Evolutionary conservation across 2,888 invertebrate genomes (phyloP).

Genomic region (Lepidochitona cinerea): DNA sequence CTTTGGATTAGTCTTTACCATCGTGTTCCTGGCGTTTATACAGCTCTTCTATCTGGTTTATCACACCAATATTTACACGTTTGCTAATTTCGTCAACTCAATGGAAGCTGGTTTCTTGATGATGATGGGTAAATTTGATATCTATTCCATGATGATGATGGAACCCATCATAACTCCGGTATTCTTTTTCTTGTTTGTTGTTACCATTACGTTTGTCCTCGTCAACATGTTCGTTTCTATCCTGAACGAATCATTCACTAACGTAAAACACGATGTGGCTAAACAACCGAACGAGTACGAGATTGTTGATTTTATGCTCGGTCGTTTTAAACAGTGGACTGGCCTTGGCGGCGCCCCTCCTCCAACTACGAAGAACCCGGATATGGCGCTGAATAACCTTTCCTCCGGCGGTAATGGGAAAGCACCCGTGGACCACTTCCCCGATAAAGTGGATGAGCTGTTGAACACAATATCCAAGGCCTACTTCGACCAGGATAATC

Average conservation of each 20-base stretch:
- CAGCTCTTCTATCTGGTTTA: slow-evolving; percentile 68
- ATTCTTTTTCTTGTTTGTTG: slow-evolving; percentile 59
- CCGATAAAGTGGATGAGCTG: slow-evolving; percentile 67
- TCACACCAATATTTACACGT: slow-evolving; percentile 48
- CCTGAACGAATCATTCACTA: slow-evolving; percentile 64
- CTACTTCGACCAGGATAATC: slow-evolving; percentile 60
- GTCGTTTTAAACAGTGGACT: slow-evolving; percentile 49
- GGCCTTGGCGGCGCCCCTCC: slow-evolving; percentile 27
- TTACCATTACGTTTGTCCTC: slow-evolving; percentile 62
- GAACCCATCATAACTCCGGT: slow-evolving; percentile 57
- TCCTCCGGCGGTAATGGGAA: background rate
- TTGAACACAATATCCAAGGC: slow-evolving; percentile 66
- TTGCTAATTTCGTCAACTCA: slow-evolving; percentile 45
- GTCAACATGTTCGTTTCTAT: slow-evolving; percentile 69
- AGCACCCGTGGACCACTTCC: slow-evolving; percentile 56
- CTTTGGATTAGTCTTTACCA: slow-evolving; percentile 68
- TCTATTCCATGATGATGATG: slow-evolving; percentile 61
- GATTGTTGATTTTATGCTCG: slow-evolving; percentile 62
- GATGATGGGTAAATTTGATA: slow-evolving; percentile 70
- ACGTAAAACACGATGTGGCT: slow-evolving; percentile 53
- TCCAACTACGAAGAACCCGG: background rate
- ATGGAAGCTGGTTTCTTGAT: slow-evolving; percentile 66
- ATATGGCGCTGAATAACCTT: slow-evolving; percentile 19
- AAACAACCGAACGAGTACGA: slow-evolving; percentile 66
- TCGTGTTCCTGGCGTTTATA: slow-evolving; percentile 69